A percentile compares a stretch with the other conserved stretches of the same genome.
Evolutionary conservation across 2,113 vertebrate species (phyloP).

Genomic region (Crotophaga sulcirostris): DNA sequence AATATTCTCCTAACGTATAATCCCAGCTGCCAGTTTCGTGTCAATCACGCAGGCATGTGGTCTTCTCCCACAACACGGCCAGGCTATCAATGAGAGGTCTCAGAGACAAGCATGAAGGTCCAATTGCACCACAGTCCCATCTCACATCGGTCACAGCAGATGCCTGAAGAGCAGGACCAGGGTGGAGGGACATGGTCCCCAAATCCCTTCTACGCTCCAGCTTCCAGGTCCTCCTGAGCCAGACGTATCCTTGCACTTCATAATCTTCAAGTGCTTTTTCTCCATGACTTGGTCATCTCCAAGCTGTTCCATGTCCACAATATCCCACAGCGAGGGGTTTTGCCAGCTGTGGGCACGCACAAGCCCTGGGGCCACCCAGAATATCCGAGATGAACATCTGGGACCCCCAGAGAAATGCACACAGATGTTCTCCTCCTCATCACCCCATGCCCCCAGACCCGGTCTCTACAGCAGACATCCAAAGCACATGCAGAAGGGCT

Average conservation of each 20-base stretch:
- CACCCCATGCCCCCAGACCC: not conserved
- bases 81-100: not conserved
- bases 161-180: not conserved
- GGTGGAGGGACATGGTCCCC: not conserved
- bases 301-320: not conserved
- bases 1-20: rapidly evolving
- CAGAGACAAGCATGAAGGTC: not conserved
- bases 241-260: rapidly evolving
- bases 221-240: not conserved
- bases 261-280: not conserved
- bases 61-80: rapidly evolving
- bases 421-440: not conserved
- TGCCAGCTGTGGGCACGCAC: rapidly evolving
- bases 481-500: not conserved
- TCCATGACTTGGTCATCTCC: not conserved
- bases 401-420: not conserved
- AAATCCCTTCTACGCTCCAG: not conserved
- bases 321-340: not conserved
- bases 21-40: not conserved
- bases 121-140: rapidly evolving
- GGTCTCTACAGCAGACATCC: not conserved
- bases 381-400: not conserved
- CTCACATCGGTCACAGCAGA: not conserved
- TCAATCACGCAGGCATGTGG: rapidly evolving
- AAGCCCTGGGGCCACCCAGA: not conserved